Conservation (phyloP, 2,113 vertebrate species). For the Heloderma charlesbogerti region DNA sequence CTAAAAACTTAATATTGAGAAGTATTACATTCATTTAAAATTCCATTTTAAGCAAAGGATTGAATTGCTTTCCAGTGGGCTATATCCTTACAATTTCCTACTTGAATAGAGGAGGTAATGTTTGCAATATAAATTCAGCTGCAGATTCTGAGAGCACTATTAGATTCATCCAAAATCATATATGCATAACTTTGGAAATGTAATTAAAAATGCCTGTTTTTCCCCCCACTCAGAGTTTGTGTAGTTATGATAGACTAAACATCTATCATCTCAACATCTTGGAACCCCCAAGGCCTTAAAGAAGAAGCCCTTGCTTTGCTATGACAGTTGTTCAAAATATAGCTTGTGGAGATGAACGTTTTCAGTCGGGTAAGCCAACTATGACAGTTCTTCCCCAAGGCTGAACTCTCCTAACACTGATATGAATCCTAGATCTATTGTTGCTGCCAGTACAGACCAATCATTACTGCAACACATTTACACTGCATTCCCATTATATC, state of each 20-base stretch:
- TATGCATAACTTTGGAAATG: conserved; percentile 44
- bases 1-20: neutral
- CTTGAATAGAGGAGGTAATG: neutral
- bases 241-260: conserved; percentile 47
- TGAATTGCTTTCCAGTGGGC: neutral
- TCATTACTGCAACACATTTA: conserved; percentile 12
- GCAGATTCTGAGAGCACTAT: neutral
- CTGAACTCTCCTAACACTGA: conserved; percentile 53
- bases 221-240: conserved; percentile 31
- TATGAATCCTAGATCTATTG: conserved; percentile 51
- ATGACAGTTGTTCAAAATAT: conserved; percentile 64
- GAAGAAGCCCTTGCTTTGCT: conserved; percentile 41
- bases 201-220: conserved; percentile 17
- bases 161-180: conserved; percentile 45
- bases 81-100: neutral
- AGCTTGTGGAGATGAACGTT: conserved; percentile 52
- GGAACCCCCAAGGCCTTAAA: conserved; percentile 43
- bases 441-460: conserved; percentile 34
- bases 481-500: conserved; percentile 32
- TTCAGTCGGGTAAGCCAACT: neutral
- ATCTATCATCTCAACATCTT: no score
- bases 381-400: conserved; percentile 65
- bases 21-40: neutral
- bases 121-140: conserved; percentile 55
- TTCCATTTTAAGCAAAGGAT: conserved; percentile 6